A percentile compares a stretch with the other conserved stretches of the same genome.
phyloP scores from a whole-genome alignment of 1,140 invertebrate genomes.

The Orius insidiosus region DNA sequence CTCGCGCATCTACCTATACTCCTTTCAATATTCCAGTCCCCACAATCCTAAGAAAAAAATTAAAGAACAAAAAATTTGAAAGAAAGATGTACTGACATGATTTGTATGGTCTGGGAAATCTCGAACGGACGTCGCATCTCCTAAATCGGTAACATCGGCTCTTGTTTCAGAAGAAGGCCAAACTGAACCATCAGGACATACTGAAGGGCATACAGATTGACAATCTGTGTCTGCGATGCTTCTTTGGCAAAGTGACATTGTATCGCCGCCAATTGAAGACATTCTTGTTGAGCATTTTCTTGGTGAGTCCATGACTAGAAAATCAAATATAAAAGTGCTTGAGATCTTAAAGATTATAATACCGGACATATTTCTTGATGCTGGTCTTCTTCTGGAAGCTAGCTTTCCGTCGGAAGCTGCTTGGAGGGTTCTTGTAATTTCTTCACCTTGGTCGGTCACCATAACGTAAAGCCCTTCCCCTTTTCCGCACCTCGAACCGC shows the following conservation, averaged over 20 bases:
- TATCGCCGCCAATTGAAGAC: conserved; percentile 7
- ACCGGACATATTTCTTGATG: conserved; percentile 28
- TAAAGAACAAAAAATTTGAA: background rate
- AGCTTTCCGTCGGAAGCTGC: conserved; percentile 54
- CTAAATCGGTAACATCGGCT: conserved; percentile 19
- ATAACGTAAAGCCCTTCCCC: conserved; percentile 66
- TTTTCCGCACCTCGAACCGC: conserved; percentile 69
- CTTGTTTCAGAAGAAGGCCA: conserved; percentile 22
- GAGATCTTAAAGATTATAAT: conserved; percentile 11
- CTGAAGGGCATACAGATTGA: conserved; percentile 4
- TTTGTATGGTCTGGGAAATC: conserved; percentile 16
- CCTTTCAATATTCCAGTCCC: conserved; percentile 19
- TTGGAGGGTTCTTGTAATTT: conserved; percentile 52
- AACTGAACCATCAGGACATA: conserved; percentile 2
- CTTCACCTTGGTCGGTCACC: conserved; percentile 55
- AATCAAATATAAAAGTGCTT: conserved; percentile 4
- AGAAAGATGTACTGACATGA: conserved; percentile 6
- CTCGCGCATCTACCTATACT: conserved; percentile 50
- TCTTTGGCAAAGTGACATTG: conserved; percentile 8
- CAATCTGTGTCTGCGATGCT: conserved; percentile 6
- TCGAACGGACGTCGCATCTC: conserved; percentile 21
- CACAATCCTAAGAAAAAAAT: conserved; percentile 17
- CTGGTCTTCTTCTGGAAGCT: conserved; percentile 28
- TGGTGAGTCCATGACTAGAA: conserved; percentile 38
- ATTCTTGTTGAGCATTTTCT: conserved; percentile 25